Evolutionary conservation across 2,888 invertebrate species (phyloP), one percentile per base, ranked within the genome.

Genomic region (Sycophila texana): DNA sequence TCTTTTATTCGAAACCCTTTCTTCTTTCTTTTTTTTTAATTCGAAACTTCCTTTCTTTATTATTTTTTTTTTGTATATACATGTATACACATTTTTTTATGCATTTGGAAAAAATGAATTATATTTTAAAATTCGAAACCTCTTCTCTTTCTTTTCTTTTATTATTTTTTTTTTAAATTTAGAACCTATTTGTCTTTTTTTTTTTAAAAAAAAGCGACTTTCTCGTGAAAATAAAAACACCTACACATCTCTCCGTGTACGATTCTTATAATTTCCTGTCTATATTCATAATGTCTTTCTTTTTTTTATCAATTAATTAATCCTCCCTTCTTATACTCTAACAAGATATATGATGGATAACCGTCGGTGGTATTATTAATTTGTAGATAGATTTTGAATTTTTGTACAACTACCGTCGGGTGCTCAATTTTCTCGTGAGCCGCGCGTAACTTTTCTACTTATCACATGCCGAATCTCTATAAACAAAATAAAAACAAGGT

Each of bases 341-440:
- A 49, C 61, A 79, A 39, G 39, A 39, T 39, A 39, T 39, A 39
- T 10, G 39, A 53, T 74, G 63, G n/a, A 71, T 61, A 51, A 71
- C 61, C 58, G 75, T 80, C 82, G 82, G 84, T 85, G 86, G 87
- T 88, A 88, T 88, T 88, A 88, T 86, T 88, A 87, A 79, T 85
- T 86, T 87, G 86, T 87, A 87, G 87, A 86, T 88, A 88, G 81
- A 79, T 22, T 5, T 73, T 81, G 71, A 77, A 77, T 72, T 74
- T 39, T 39, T 10, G 7, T 39, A 10, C 39, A 39, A 39, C 58
- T 65, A 63, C n/a, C 7, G 73, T 76, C 68, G 76, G 73, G 47
- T 30, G 72, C 53, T 51, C 65, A 76, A 58, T 73, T 58, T 55
- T 51, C 60, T 39, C 63, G 65, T 77, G 55, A 74, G 74, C 55